Evolutionary conservation across 2,888 invertebrate species (phyloP).

Genomic region (Malthinus seriepunctatus): DNA sequence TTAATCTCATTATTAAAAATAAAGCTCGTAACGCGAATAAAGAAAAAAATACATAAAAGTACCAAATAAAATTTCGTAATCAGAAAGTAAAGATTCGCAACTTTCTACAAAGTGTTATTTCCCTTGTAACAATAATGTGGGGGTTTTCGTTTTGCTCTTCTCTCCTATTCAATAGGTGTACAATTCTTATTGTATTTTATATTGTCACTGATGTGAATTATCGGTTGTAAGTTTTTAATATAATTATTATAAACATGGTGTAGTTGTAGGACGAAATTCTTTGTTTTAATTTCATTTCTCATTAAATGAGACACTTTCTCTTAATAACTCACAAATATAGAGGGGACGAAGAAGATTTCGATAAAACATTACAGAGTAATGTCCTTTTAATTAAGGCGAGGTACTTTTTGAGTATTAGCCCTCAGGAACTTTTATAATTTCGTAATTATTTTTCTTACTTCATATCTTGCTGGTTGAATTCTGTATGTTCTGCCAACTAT

Average conservation of each 20-base stretch:
- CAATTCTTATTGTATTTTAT: slow-evolving; percentile 10
- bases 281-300: slow-evolving; percentile 6
- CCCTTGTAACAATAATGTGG: slow-evolving; percentile 2
- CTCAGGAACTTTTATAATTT: no score
- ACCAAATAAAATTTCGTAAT: slow-evolving; percentile 9
- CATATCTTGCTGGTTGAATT: no score
- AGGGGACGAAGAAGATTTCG: background rate
- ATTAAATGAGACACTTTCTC: slow-evolving; percentile 13
- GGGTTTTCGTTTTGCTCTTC: slow-evolving; percentile 9
- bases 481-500: no score
- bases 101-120: slow-evolving; percentile 6
- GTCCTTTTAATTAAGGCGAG: no score
- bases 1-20: no score
- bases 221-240: slow-evolving; percentile 6
- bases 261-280: slow-evolving; percentile 10
- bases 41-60: no score
- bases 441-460: no score
- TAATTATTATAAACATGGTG: background rate
- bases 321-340: background rate
- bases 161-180: slow-evolving; percentile 12
- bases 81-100: slow-evolving; percentile 1
- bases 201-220: slow-evolving; percentile 8
- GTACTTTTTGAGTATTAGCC: no score
- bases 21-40: no score
- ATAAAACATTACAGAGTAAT: no score